Base-by-base conservation (phyloP, 2,113 vertebrate species). In the Egretta garzetta region DNA sequence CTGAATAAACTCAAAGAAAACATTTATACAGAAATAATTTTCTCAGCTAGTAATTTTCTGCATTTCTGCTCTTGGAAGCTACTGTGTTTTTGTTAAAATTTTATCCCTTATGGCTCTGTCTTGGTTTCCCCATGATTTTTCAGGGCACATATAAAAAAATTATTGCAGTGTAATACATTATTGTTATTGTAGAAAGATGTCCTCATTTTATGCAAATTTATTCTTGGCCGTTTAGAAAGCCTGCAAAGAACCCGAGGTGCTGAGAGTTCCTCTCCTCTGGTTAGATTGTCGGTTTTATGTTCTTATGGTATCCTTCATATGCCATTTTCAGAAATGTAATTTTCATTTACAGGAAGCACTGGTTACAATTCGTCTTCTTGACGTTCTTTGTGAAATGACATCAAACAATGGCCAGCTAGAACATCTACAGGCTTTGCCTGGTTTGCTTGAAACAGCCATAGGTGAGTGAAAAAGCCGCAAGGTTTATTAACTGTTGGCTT, bases 381-480 rank as follows among this genome's bases (percentile, higher is more conserved):
- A 99, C 0, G 97, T 99, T 67, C 98, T 99, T 56, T 99, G 99
- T 96, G 99, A 99, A 96, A 99, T 99, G 98, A 99, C 99, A 10
- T 99, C 99, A 3, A 98, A 97, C 86, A 97, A 83, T 1, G 91
- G 95, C 32, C 97, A 98, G 83, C 98, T 99, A 21, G 97, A 98
- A 95, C 98, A 98, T 67, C 98, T 99, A 6, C 99, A 99, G 89
- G 95, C 98, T 39, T 98, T 98, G 64, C 98, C 99, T 32, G 98
- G 98, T 84, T 97, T 99, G 87, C 97, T 99, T 39, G 97, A 98
- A 67, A 96, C 98, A 35, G 98, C 98, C 49, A 81, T 99, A 52
- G 99, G 99, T 99, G 98, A 98, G 98, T 98, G 41, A 68, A 33
- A 33, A 85, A 81, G 30, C 66, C 37, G 49, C 55, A 27, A 7